Base-by-base conservation (phyloP, 2,113 vertebrate species). In the cat (Felis catus) region DNA sequence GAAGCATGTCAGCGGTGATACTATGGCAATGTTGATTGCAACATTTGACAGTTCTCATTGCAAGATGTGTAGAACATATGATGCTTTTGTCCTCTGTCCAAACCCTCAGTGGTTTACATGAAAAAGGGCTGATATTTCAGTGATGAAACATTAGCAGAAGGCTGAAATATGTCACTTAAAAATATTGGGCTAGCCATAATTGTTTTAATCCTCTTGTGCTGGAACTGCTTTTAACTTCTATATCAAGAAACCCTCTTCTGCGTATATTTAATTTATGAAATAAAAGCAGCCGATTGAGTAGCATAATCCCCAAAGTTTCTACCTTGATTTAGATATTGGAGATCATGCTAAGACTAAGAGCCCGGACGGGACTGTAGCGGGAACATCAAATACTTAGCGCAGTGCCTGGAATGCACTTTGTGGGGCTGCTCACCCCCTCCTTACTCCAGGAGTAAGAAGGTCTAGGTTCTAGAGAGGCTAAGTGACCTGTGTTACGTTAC, bases 21-120 rank as follows among this genome's bases (percentile, higher is more conserved):
- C 71, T 83, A 83, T 55, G 86, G 92, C 83, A 95, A 73, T 97
- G 96, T 98, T 95, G 97, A 97, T 78, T 73, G 89, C 89, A 91
- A 85, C 94, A 88, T 82, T 79, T 98, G 97, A 97, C 98, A 98
- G 97, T 95, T 97, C 95, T 33, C 73, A 51, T 86, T 58, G 68
- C 96, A 97, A 95, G 95, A 97, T 98, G 90, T 94, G 79, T 74
- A 81, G 73, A 97, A 89, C 97, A 96, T 97, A 96, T 94, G 98
- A 95, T 90, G 92, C 88, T 94, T 83, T 83, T 97, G 90, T 97
- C 95, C 80, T 94, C 83, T 93, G 36, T 97, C 94, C 92, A 97
- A 97, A 93, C 80, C 23, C 68, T 96, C 90, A 63, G 41, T 89
- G 25, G 25, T 90, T 94, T 96, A 95, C 89, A 95, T 87, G 94